Base-by-base conservation (phyloP, 2,797 vertebrate genomes). In the Sitta carolinensis region DNA sequence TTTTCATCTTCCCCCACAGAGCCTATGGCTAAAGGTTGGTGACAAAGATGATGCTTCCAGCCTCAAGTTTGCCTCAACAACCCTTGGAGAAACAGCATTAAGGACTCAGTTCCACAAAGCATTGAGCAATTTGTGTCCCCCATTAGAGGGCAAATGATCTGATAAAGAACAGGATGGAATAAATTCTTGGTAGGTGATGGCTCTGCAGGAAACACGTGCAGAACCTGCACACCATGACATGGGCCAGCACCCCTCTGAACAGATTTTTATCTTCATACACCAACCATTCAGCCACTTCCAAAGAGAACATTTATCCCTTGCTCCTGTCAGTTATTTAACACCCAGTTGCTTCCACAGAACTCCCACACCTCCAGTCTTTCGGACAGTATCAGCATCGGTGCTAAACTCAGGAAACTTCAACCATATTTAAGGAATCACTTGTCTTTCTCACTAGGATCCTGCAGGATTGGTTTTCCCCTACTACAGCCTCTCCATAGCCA, bases 361-460 rank as follows among this genome's bases (percentile, higher is more conserved):
- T 89, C 79, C 30, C 5, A 30, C 11, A 17, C 70, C 61, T 87
- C 87, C 87, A 20, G 18, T 78, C 64, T 89, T 89, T 89, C 3
- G 2, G 16, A 52, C 1, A 68, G 16, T 51, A 27, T n/a, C n/a
- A 22, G 81, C 79, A 85, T 75, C 9, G 1, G 48, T 61, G 58
- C 55, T 79, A 62, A 91, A 92, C 86, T 55, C 50, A 89, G 91
- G 84, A 80, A 93, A 79, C 25, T 13, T 57, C 86, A 92, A 94
- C 73, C 90, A 75, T 84, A 81, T 93, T 96, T 96, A 94, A 96
- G 94, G 95, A 96, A 92, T 95, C 94, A 85, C 90, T 92, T 93
- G 89, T 84, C 77, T 94, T 95, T 96, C 97, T 96, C 95, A 70
- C 93, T 94, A 96, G 80, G 61, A 92, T 95, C 95, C 95, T 95